A percentile compares a stretch with the other conserved stretches of the same genome.
Conservation (phyloP, 1,140 invertebrate genomes). For the Nephotettix cincticeps region DNA sequence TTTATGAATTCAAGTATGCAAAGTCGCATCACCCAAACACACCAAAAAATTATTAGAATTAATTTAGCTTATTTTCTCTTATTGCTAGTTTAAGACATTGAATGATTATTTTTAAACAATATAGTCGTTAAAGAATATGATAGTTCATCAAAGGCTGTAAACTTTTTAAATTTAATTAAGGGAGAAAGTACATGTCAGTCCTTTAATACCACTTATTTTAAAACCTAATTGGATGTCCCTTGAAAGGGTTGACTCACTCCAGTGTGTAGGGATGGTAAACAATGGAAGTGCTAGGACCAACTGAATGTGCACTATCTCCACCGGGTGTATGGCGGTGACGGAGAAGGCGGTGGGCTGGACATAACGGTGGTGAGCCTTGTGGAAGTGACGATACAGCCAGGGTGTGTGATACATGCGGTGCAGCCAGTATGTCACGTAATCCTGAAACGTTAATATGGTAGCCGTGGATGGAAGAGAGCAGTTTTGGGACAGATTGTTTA, state of each 20-base stretch:
- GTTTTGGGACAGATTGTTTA: too few species aligned
- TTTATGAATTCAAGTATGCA: too few species aligned
- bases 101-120: too few species aligned
- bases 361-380: slow-evolving; percentile 73
- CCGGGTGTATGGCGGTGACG: slow-evolving; percentile 70
- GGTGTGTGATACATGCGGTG: slow-evolving; percentile 68
- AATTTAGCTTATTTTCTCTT: not conserved
- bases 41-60: not conserved
- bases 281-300: slow-evolving; percentile 54
- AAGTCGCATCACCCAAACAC: not conserved
- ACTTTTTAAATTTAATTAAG: too few species aligned
- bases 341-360: slow-evolving; percentile 74
- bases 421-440: slow-evolving; percentile 65
- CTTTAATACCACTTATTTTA: not conserved
- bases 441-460: slow-evolving; percentile 58
- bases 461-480: too few species aligned
- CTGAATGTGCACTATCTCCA: slow-evolving; percentile 64
- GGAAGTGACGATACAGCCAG: slow-evolving; percentile 68
- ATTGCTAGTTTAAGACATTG: not conserved
- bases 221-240: not conserved
- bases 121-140: too few species aligned
- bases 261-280: slow-evolving; percentile 60
- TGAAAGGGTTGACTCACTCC: slow-evolving; percentile 56
- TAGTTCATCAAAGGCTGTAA: too few species aligned
- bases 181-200: not conserved